phyloP scores from a whole-genome alignment of 2,888 invertebrate species.

The Tupiocoris notatus region DNA sequence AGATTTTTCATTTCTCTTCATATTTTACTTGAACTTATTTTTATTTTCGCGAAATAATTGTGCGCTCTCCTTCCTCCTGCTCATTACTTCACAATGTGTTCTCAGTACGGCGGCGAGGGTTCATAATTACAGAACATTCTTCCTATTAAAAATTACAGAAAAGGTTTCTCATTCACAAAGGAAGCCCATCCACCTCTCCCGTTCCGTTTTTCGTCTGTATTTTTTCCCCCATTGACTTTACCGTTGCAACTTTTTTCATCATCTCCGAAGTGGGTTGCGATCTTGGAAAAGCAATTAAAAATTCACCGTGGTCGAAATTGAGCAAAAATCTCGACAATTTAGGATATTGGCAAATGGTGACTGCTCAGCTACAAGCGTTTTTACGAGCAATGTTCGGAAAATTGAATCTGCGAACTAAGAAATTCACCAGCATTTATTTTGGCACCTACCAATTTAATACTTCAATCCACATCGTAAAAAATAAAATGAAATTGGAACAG shows the following conservation, averaged over 20 bases:
- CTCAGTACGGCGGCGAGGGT: constrained; percentile 7
- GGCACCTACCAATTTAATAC: too few relatives aligned
- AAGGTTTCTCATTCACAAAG: constrained; percentile 9
- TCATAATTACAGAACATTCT: constrained; percentile 26
- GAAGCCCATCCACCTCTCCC: background rate
- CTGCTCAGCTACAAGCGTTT: too few relatives aligned
- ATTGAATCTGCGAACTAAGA: too few relatives aligned
- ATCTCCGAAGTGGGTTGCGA: background rate
- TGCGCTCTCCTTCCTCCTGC: background rate
- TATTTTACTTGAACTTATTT: background rate
- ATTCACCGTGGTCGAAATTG: background rate
- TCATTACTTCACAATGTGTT: constrained; percentile 24
- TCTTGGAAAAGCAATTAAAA: background rate
- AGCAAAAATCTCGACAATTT: too few relatives aligned
- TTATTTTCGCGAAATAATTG: constrained; percentile 18
- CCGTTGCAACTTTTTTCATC: background rate
- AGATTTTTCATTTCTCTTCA: background rate
- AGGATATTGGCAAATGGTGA: too few relatives aligned
- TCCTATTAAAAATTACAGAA: constrained; percentile 12
- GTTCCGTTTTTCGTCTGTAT: too few relatives aligned
- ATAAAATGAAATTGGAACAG: too few relatives aligned
- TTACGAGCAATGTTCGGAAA: too few relatives aligned
- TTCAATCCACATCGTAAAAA: too few relatives aligned
- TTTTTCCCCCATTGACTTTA: too few relatives aligned
- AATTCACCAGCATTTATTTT: too few relatives aligned